Conservation (phyloP, 2,888 invertebrate genomes). For the Boloria selene region DNA sequence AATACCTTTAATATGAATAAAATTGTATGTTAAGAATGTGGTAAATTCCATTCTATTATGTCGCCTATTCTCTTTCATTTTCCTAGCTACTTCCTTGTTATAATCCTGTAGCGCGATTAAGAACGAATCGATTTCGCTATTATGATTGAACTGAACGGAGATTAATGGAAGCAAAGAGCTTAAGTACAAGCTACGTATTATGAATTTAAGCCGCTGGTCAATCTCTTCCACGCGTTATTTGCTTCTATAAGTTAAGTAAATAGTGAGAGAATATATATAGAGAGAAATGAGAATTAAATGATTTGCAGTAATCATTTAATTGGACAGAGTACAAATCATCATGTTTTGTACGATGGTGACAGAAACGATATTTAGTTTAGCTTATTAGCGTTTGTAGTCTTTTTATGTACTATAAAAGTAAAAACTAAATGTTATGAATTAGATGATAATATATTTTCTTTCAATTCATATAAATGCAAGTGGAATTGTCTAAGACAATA, state of each 20-base stretch:
- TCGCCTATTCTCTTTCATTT: constrained; percentile 57
- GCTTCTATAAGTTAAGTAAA: constrained; percentile 40
- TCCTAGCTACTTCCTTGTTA: constrained; percentile 54
- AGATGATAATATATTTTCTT: neutral
- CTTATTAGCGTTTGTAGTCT: neutral
- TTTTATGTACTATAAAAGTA: no score
- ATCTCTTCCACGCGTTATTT: constrained; percentile 63
- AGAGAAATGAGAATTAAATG: constrained; percentile 9
- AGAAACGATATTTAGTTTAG: neutral
- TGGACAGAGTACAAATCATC: constrained; percentile 37
- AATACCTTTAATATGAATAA: constrained; percentile 45
- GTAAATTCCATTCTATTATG: constrained; percentile 46
- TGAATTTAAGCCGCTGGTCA: constrained; percentile 55
- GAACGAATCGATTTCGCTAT: constrained; percentile 62
- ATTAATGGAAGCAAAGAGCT: constrained; percentile 55
- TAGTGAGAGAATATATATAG: neutral
- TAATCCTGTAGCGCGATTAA: constrained; percentile 62
- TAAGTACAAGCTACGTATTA: constrained; percentile 51
- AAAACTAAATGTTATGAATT: no score
- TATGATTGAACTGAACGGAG: constrained; percentile 53
- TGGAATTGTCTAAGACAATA: constrained; percentile 7
- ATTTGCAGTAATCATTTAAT: constrained; percentile 46
- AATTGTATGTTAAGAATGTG: constrained; percentile 42
- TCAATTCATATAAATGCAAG: neutral
- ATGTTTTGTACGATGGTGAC: constrained; percentile 15